phyloP scores from a whole-genome alignment of 2,797 vertebrate species.

The Brachyrhaphis roseni region DNA sequence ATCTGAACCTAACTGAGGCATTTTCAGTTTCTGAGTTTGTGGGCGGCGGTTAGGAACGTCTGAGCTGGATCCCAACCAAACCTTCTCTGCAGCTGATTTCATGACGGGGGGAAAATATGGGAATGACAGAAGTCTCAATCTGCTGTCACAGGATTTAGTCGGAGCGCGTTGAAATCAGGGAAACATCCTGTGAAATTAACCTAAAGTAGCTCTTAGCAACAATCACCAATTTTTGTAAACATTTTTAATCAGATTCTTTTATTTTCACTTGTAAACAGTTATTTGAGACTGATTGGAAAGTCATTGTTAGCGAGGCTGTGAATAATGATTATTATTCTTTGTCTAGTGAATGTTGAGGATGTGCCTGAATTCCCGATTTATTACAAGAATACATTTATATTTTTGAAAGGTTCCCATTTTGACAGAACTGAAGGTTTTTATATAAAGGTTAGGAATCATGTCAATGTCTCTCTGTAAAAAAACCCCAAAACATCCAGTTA shows the following conservation, averaged over 20 bases:
- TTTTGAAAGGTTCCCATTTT: background rate
- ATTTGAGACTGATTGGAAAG: background rate
- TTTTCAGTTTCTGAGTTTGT: slow-evolving; percentile 16
- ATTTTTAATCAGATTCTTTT: background rate
- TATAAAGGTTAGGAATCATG: background rate
- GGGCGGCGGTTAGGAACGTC: background rate
- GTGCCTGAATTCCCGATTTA: background rate
- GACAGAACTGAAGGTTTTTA: no score
- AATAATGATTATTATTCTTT: background rate
- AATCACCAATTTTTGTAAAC: background rate
- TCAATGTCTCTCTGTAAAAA: background rate
- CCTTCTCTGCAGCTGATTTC: background rate
- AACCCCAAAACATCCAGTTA: background rate
- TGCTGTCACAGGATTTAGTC: slow-evolving; percentile 1
- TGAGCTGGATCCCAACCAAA: slow-evolving; percentile 1
- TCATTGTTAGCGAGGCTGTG: background rate
- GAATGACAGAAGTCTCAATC: background rate
- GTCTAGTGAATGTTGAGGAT: background rate
- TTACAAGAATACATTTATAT: background rate
- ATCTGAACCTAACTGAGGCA: background rate
- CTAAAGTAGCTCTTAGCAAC: background rate
- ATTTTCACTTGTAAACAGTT: background rate
- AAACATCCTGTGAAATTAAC: background rate
- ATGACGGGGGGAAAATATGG: background rate
- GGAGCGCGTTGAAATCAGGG: background rate